Percentiles rank a stretch among this genome's conserved stretches.
phyloP scores from a whole-genome alignment of 2,113 vertebrate species.

The Parus major region DNA sequence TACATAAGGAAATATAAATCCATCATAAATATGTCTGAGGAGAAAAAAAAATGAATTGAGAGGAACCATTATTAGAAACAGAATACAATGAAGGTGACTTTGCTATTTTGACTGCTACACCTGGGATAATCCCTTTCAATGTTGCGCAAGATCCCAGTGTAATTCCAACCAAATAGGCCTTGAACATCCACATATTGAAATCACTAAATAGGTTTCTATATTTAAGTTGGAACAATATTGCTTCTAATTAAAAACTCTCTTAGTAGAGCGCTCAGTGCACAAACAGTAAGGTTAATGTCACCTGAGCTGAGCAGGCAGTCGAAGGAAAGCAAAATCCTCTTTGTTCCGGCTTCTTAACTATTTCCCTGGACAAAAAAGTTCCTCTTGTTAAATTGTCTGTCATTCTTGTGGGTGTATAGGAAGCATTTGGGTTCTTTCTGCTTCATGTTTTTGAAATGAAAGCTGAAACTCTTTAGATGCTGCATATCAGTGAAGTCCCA shows the following conservation, averaged over 20 bases:
- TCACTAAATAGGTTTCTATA: conserved; percentile 56
- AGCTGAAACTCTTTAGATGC: background rate
- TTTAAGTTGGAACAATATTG: conserved; percentile 55
- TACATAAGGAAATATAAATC: background rate
- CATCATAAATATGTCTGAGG: background rate
- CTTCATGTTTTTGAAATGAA: background rate
- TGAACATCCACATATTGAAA: background rate
- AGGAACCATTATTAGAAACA: background rate
- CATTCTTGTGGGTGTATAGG: background rate
- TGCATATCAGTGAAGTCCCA: background rate
- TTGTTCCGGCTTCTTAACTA: background rate
- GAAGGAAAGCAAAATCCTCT: background rate
- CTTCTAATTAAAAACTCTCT: conserved; percentile 47
- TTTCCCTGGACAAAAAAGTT: background rate
- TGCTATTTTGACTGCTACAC: conserved; percentile 45
- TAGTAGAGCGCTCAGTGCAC: background rate
- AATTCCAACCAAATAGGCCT: conserved; percentile 43
- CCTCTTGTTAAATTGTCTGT: background rate
- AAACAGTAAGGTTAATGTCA: conserved; percentile 22
- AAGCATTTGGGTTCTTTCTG: background rate
- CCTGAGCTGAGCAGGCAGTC: background rate
- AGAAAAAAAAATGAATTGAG: background rate
- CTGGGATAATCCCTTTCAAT: conserved; percentile 45
- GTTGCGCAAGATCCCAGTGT: background rate
- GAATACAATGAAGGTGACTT: conserved; percentile 29